A percentile compares a stretch with the other conserved stretches of the same genome.
phyloP scores from a whole-genome alignment of 2,888 invertebrate genomes.

The Agonopterix subpropinquella region DNA sequence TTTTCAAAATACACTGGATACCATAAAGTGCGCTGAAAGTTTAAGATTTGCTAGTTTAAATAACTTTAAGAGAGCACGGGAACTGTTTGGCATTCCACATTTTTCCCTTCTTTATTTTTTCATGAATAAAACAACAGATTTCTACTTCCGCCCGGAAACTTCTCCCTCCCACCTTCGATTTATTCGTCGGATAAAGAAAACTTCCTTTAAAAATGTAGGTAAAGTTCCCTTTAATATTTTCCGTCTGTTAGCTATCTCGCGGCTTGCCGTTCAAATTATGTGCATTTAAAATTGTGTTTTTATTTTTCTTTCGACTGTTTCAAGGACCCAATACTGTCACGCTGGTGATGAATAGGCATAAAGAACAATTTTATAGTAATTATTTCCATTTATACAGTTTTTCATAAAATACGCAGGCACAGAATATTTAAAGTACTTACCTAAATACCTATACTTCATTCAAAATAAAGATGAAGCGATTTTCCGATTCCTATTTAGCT shows the following conservation, averaged over 20 bases:
- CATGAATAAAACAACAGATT: conserved; percentile 75
- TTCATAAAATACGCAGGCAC: too few species aligned
- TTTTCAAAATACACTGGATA: too few species aligned
- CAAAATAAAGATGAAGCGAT: too few species aligned
- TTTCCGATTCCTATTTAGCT: too few species aligned
- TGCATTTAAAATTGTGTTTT: conserved; percentile 59
- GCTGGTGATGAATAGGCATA: too few species aligned
- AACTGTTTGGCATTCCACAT: conserved; percentile 48
- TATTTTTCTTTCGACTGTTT: conserved; percentile 27
- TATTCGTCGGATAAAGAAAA: conserved; percentile 72
- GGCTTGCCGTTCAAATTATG: conserved; percentile 57
- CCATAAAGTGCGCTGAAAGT: conserved; percentile 1
- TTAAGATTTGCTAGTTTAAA: conserved; percentile 32
- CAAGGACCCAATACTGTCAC: conserved; percentile 7
- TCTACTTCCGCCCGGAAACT: conserved; percentile 63
- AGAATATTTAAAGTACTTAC: too few species aligned
- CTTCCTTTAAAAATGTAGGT: conserved; percentile 70
- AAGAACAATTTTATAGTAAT: too few species aligned
- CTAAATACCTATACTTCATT: too few species aligned
- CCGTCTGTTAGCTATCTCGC: conserved; percentile 63
- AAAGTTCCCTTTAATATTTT: conserved; percentile 71
- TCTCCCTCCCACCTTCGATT: conserved; percentile 73
- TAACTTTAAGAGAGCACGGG: conserved; percentile 30
- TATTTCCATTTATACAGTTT: too few species aligned
- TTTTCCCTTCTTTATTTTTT: conserved; percentile 65